These are phyloP conservation scores for Drosophila ananassae DNA, from an alignment of 1,140 invertebrate species.

Conservation along the genomic window DNA sequence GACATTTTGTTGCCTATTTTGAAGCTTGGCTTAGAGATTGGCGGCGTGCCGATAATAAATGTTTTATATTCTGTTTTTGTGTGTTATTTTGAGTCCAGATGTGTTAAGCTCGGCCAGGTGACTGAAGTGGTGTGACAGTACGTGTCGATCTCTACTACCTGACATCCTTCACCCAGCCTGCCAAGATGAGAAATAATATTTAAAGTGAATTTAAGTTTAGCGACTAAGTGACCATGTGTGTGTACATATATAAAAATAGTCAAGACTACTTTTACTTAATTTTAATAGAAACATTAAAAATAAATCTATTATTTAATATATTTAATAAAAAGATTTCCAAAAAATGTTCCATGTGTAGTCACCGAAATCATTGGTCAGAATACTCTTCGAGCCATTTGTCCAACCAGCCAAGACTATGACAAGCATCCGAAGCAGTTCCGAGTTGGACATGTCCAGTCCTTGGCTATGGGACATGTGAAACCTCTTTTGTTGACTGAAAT, in stretches of 20 bases:
- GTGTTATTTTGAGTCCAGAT: not conserved
- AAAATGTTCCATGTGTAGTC: too few species aligned
- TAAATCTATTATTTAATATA: too few species aligned
- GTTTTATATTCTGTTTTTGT: not conserved
- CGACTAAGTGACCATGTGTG: too few species aligned
- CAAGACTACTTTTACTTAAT: too few species aligned
- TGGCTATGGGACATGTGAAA: constrained; percentile 15
- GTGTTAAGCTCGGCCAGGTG: not conserved
- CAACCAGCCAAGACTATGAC: constrained; percentile 20
- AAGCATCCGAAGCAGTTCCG: not conserved
- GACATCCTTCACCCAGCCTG: not conserved
- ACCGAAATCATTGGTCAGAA: too few species aligned
- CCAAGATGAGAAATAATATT: too few species aligned
- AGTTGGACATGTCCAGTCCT: not conserved
- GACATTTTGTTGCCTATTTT: not conserved
- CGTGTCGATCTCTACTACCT: not conserved
- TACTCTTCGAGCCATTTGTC: not conserved
- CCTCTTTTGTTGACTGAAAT: constrained; percentile 29
- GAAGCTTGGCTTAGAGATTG: constrained; percentile 20
- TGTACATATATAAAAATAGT: too few species aligned
- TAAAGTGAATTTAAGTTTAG: too few species aligned
- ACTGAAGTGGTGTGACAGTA: not conserved
- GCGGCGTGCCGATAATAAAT: not conserved
- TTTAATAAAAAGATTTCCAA: too few species aligned
- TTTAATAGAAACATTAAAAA: too few species aligned